Base-by-base conservation (phyloP, 2,113 vertebrate species). In the Gavia stellata region DNA sequence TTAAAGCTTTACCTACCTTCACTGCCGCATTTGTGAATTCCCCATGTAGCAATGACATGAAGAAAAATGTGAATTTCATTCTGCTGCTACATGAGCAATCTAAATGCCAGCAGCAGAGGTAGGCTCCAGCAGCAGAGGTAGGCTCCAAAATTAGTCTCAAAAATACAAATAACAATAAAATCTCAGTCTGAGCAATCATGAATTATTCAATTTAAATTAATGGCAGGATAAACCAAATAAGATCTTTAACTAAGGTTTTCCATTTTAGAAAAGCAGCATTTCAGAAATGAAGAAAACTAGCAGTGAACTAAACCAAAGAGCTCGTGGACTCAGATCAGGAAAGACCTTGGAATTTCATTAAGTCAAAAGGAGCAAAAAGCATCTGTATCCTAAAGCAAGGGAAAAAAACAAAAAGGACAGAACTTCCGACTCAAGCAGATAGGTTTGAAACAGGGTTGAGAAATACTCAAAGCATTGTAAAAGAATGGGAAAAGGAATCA, bases 171-270 rank as follows among this genome's bases (percentile, higher is more conserved):
- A 83, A 62, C 62, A 75, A 71, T 61, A 63, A 94, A 90, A 88
- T 72, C 63, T 92, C 33, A 25, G 49, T n/a, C 49, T 91, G 24
- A 92, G 55, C 16, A 81, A 81, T 73, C 74, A 81, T 84, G 59
- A 88, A 90, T 92, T 91, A 96, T 81, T 92, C 68, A 58, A 63
- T 77, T 88, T 85, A 63, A 85, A 88, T 85, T 92, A 92, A 88
- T 42, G 16, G 34, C 36, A 88, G 71, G 49, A 87, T 70, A 93
- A 96, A 90, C 6, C 18, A 90, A 94, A 82, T 45, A 10, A 40
- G 56, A 24, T 65, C 36, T 93, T 81, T 68, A 87, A 79, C 44
- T 40, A 74, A 81, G 13, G 66, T 5, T 55, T 91, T 84, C 42
- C 13, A 74, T 52, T 92, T 78, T 8, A 78, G 56, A 97, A 79